Evolutionary conservation across 2,113 vertebrate genomes (phyloP).

Genomic region (Apaloderma vittatum): DNA sequence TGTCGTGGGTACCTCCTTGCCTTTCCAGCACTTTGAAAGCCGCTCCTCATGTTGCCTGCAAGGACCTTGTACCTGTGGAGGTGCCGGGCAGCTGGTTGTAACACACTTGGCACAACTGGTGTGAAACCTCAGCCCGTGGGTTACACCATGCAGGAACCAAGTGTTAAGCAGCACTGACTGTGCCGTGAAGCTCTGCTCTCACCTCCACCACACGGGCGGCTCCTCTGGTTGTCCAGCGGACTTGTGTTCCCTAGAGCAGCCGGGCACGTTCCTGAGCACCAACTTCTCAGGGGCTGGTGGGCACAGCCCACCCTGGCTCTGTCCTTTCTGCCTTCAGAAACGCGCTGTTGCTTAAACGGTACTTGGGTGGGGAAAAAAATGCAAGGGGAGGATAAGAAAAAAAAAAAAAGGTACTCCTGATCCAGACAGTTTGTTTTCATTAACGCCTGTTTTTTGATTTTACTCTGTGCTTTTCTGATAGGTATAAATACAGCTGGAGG

Average conservation of each 20-base stretch:
- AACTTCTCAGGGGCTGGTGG: neutral
- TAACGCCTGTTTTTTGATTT: constrained; percentile 19
- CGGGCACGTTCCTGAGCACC: neutral
- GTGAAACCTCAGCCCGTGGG: neutral
- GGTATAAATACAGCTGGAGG: constrained; percentile 75
- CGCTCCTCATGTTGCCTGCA: fast-evolving
- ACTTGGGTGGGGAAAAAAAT: neutral
- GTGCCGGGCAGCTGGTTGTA: neutral
- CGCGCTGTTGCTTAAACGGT: neutral
- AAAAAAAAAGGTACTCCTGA: neutral
- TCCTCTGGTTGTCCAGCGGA: neutral
- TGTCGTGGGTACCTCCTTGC: neutral
- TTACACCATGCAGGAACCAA: neutral
- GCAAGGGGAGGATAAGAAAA: neutral
- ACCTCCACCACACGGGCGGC: neutral
- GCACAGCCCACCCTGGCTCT: neutral
- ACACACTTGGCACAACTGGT: fast-evolving
- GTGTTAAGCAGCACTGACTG: neutral
- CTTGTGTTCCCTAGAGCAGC: neutral
- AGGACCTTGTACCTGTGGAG: neutral
- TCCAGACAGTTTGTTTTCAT: neutral
- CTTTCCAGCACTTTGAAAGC: neutral
- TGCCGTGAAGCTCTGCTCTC: neutral
- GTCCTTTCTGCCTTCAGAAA: neutral
- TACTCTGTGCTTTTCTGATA: constrained; percentile 30